Conservation (phyloP, 1,140 invertebrate genomes). For the Tetranychus cinnabarinus region DNA sequence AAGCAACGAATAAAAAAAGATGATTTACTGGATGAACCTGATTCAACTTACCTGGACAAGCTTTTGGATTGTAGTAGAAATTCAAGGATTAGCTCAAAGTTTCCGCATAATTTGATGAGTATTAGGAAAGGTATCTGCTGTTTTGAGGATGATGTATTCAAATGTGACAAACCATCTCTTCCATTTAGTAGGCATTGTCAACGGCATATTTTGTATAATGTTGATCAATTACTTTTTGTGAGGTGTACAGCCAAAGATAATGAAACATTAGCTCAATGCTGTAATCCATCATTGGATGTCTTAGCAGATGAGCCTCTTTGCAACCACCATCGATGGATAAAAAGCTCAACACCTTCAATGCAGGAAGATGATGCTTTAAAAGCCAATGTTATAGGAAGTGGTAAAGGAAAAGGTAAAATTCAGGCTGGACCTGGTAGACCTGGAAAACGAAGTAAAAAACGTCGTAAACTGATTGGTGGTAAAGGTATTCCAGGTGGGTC, state of each 20-base stretch:
- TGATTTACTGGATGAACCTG: not conserved
- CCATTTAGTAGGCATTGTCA: slow-evolving; percentile 59
- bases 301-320: slow-evolving; percentile 58
- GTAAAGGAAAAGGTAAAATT: not conserved
- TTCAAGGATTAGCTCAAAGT: not conserved
- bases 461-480: not conserved
- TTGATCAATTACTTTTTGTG: slow-evolving; percentile 61
- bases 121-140: slow-evolving; percentile 18
- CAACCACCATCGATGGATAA: slow-evolving; percentile 43
- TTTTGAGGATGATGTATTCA: slow-evolving; percentile 18
- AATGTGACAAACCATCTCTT: slow-evolving; percentile 37
- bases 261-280: slow-evolving; percentile 59
- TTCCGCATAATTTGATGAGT: not conserved
- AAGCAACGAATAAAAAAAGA: not conserved
- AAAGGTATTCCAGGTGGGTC: not conserved
- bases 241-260: slow-evolving; percentile 66
- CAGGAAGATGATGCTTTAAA: not conserved
- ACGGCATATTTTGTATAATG: slow-evolving; percentile 59
- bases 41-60: not conserved
- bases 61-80: not conserved
- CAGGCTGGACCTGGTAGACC: not conserved
- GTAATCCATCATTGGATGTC: slow-evolving; percentile 60
- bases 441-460: not conserved
- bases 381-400: not conserved
- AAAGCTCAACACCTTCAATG: not conserved